Percentiles rank a stretch among this genome's conserved stretches.
These are phyloP conservation scores for Ceratosolen solmsi DNA, from an alignment of 1,140 invertebrate species.

Conservation along the genomic window DNA sequence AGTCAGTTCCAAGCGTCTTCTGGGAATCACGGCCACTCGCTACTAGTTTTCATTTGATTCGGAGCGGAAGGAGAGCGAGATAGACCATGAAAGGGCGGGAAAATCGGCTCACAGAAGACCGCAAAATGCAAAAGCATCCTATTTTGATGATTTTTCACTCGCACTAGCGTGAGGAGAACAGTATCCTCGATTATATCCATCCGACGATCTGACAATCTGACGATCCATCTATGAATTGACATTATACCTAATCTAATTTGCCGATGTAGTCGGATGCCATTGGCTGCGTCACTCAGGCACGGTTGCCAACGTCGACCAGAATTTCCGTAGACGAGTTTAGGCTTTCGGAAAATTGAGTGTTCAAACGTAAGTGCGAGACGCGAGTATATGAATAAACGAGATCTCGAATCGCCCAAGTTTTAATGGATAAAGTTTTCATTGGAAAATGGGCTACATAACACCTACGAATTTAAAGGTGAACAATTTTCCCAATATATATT, in stretches of 20 bases:
- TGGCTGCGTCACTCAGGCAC: background rate
- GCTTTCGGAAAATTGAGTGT: background rate
- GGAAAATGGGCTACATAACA: background rate
- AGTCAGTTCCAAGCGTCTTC: background rate
- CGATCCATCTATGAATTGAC: constrained; percentile 22
- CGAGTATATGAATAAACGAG: background rate
- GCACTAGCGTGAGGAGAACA: background rate
- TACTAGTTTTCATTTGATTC: too few species aligned
- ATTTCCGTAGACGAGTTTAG: background rate
- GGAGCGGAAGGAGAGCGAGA: background rate
- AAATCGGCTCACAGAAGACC: background rate
- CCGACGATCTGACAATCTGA: background rate
- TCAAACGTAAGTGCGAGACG: background rate
- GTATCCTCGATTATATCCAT: background rate
- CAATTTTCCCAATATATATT: background rate
- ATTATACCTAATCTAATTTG: constrained; percentile 39
- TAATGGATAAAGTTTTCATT: constrained; percentile 5
- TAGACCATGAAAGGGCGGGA: background rate
- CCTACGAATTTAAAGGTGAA: too few species aligned
- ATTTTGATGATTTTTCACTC: background rate
- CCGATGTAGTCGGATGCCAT: background rate
- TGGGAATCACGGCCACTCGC: constrained; percentile 30
- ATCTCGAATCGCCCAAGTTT: background rate
- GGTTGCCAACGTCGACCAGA: background rate
- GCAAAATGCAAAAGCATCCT: background rate